Percentiles rank a stretch among this genome's conserved stretches.
phyloP scores from a whole-genome alignment of 1,140 invertebrate genomes.

The Zeugodacus cucurbitae region DNA sequence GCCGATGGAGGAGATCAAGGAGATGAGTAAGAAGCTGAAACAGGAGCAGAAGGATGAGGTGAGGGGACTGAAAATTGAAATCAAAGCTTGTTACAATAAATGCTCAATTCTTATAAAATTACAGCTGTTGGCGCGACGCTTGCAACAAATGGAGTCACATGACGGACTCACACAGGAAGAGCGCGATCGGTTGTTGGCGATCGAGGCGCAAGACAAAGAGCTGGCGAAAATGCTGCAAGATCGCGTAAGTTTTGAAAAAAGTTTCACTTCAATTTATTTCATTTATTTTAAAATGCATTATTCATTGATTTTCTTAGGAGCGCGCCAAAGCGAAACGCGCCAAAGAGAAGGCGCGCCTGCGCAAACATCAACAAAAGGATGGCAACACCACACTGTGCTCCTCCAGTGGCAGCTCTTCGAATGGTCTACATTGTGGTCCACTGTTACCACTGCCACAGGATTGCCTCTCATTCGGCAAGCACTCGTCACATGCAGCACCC shows the following conservation, averaged over 20 bases:
- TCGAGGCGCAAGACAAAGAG: constrained; percentile 92
- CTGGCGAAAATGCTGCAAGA: constrained; percentile 90
- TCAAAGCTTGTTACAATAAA: too few species aligned
- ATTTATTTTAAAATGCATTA: neutral
- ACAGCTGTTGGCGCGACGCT: constrained; percentile 68
- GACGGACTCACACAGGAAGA: constrained; percentile 67
- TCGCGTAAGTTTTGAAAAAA: constrained; percentile 68
- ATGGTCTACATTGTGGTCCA: constrained; percentile 52
- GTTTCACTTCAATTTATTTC: too few species aligned
- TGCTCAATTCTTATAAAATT: too few species aligned
- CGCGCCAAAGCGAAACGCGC: constrained; percentile 76
- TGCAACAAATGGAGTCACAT: constrained; percentile 72
- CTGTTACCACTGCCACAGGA: constrained; percentile 58
- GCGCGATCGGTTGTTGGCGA: constrained; percentile 77
- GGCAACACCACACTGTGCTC: constrained; percentile 60
- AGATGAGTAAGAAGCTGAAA: constrained; percentile 69
- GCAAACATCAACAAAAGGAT: constrained; percentile 67
- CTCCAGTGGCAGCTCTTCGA: constrained; percentile 45
- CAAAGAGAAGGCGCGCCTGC: constrained; percentile 74
- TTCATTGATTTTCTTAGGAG: constrained; percentile 67
- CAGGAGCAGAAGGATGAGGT: constrained; percentile 73
- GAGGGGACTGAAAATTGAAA: neutral
- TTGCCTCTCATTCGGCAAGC: constrained; percentile 49
- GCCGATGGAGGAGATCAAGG: constrained; percentile 70
- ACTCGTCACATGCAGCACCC: neutral